Evolutionary conservation across 1,140 invertebrate genomes (phyloP), one percentile per base, ranked within the genome.

Genomic region (Homarus americanus): DNA sequence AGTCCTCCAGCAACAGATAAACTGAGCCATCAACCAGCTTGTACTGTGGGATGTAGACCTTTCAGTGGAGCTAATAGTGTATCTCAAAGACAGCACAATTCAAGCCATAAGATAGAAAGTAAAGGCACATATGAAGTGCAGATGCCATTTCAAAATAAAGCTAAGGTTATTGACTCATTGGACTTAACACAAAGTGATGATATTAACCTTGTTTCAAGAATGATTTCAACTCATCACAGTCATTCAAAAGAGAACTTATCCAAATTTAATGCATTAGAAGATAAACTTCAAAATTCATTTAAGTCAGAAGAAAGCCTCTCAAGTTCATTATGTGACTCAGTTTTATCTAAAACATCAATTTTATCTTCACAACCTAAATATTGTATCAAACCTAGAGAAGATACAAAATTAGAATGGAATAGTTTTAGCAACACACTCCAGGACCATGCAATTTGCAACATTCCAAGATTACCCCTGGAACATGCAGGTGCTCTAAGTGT

Each of bases 401-500:
- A 69, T 69, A 24, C 0, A 69, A 69, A 69, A 10, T 69, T 69
- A 9, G 63, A 69, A 69, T 1, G n/a, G 5, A 12, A 5, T 12
- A 32, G 28, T 69, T 69, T 32, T 28, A 24, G 32, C 28, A 38
- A 10, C n/a, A n/a, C n/a, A n/a, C n/a, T n/a, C n/a, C n/a, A n/a
- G n/a, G n/a, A n/a, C n/a, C n/a, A n/a, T n/a, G n/a, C n/a, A n/a
- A n/a, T 32, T 28, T 5, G 32, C 28, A 38, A 10, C n/a, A 63
- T 82, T 36, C 79, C 79, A 34, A 82, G 34, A 82, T 32, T 82
- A 41, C 36, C 49, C 5, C n/a, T 82, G 32, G 79, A 82, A 36
- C 49, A 9, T 24, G 1, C 49, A 12, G 53, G 41, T 34, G 36
- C 36, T n/a, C 75, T 24, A 40, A 41, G 20, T 58, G 24, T 24